Conservation (phyloP, 2,888 invertebrate genomes). For the Cheilosia urbana region DNA sequence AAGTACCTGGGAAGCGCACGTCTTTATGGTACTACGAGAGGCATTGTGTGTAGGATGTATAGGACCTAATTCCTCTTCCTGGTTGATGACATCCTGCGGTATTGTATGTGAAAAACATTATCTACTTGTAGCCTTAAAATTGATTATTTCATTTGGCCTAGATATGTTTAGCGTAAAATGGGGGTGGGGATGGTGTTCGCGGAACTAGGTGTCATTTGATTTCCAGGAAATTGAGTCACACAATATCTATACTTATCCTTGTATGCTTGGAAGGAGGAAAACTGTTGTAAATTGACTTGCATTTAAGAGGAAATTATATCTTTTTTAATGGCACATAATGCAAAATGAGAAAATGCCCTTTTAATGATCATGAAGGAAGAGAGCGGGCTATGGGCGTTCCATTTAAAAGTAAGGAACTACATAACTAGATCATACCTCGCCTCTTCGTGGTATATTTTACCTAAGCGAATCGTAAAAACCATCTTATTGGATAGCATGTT, state of each 20-base stretch:
- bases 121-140: not conserved
- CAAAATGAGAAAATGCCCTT: not conserved
- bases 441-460: too few species aligned
- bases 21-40: not conserved
- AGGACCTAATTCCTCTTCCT: constrained; percentile 25
- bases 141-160: constrained; percentile 41
- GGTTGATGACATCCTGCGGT: constrained; percentile 40
- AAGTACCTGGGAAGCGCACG: constrained; percentile 56
- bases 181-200: not conserved
- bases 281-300: constrained; percentile 16
- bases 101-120: not conserved
- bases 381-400: not conserved
- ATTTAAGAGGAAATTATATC: constrained; percentile 35
- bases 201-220: not conserved
- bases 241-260: not conserved
- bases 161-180: constrained; percentile 29
- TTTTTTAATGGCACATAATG: constrained; percentile 16
- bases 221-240: constrained; percentile 1
- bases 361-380: not conserved
- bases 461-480: too few species aligned
- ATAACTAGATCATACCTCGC: too few species aligned
- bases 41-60: not conserved
- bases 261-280: not conserved
- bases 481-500: too few species aligned
- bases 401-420: not conserved